Evolutionary conservation across 1,140 invertebrate species (phyloP).

Genomic region (Leptopilina boulardi): DNA sequence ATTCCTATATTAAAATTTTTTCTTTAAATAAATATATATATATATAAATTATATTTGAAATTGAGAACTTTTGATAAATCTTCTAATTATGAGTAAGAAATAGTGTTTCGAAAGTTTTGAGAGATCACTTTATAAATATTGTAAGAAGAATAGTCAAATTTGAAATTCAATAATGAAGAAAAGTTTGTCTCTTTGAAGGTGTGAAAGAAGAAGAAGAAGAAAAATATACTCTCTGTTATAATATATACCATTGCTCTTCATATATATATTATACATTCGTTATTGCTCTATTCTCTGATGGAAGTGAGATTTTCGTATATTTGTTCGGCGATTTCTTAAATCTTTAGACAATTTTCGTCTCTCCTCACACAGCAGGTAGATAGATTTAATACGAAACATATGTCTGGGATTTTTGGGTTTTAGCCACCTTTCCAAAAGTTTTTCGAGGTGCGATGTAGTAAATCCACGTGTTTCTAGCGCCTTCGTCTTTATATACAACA

Average conservation of each 20-base stretch:
- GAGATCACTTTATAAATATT: no score
- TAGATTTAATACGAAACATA: conserved; percentile 49
- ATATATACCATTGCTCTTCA: no score
- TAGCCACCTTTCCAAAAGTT: neutral
- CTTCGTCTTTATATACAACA: conserved; percentile 24
- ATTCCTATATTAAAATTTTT: no score
- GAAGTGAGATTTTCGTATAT: conserved; percentile 26
- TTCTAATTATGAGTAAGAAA: no score
- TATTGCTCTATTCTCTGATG: neutral
- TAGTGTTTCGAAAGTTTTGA: no score
- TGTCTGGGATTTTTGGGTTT: conserved; percentile 38
- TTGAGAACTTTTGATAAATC: no score
- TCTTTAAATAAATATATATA: no score
- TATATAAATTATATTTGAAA: no score
- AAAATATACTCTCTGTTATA: no score
- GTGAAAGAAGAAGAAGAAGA: neutral
- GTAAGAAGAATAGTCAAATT: no score
- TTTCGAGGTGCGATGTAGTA: conserved; percentile 11
- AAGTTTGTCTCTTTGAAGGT: neutral
- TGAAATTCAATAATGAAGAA: no score
- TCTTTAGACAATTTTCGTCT: neutral
- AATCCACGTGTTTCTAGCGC: neutral
- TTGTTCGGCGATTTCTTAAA: conserved; percentile 8
- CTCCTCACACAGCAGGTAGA: conserved; percentile 39
- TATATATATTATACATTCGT: neutral